Evolutionary conservation across 2,888 invertebrate species (phyloP).

Genomic region (Octodonta nipae): DNA sequence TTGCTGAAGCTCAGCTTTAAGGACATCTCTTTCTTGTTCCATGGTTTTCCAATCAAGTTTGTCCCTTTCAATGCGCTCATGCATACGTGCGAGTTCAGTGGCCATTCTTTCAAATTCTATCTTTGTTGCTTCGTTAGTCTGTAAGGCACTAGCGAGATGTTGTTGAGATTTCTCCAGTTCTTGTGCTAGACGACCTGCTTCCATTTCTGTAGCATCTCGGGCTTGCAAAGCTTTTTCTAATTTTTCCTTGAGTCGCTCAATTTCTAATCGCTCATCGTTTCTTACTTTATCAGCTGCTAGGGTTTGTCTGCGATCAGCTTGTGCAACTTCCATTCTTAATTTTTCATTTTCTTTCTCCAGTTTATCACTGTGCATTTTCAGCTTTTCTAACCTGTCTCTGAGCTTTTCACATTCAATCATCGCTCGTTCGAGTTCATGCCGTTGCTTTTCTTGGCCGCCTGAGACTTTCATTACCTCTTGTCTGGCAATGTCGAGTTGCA

Average conservation of each 20-base stretch:
- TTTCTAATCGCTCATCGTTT: slow-evolving; percentile 60
- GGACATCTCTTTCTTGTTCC: slow-evolving; percentile 60
- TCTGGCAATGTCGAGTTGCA: slow-evolving; percentile 68
- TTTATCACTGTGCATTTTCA: slow-evolving; percentile 57
- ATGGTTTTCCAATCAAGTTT: slow-evolving; percentile 54
- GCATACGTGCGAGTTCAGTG: slow-evolving; percentile 65
- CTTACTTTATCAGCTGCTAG: slow-evolving; percentile 50
- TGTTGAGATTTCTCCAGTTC: slow-evolving; percentile 77
- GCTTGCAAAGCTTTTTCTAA: slow-evolving; percentile 72
- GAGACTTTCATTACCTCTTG: slow-evolving; percentile 63
- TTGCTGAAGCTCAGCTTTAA: slow-evolving; percentile 56
- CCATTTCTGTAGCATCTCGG: slow-evolving; percentile 71
- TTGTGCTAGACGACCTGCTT: slow-evolving; percentile 69
- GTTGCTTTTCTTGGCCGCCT: slow-evolving; percentile 64
- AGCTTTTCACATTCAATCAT: slow-evolving; percentile 82
- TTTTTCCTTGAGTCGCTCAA: slow-evolving; percentile 73
- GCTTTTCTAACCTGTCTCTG: slow-evolving; percentile 72
- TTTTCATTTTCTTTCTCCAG: slow-evolving; percentile 66
- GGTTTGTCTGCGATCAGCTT: slow-evolving; percentile 48
- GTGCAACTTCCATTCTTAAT: slow-evolving; percentile 53
- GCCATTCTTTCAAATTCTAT: slow-evolving; percentile 78
- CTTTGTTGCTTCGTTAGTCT: slow-evolving; percentile 67
- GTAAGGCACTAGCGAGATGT: slow-evolving; percentile 70
- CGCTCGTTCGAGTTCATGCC: slow-evolving; percentile 66
- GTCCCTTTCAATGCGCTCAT: slow-evolving; percentile 64